Evolutionary conservation across 1,140 invertebrate species (phyloP).

Genomic region (Cryptotermes secundus): DNA sequence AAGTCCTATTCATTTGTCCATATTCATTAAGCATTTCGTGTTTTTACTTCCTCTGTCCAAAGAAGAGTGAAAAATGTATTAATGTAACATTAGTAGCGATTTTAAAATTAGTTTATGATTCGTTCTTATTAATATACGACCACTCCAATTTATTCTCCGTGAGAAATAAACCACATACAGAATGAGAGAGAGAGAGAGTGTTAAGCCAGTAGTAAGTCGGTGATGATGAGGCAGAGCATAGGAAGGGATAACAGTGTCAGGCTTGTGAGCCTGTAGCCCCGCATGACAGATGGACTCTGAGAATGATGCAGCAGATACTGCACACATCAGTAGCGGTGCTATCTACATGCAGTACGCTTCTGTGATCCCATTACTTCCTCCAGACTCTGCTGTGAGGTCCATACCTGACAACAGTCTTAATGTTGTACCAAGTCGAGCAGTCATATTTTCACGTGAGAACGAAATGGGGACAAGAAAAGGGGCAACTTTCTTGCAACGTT

Average conservation of each 20-base stretch:
- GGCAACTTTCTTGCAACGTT: too few species aligned
- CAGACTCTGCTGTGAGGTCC: background rate
- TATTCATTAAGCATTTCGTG: too few species aligned
- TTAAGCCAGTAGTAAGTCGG: slow-evolving; percentile 15
- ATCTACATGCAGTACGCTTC: background rate
- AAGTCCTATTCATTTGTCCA: too few species aligned
- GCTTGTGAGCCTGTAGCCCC: background rate
- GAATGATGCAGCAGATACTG: slow-evolving; percentile 15
- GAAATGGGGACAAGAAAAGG: too few species aligned
- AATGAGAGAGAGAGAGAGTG: background rate
- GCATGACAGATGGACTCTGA: slow-evolving; percentile 5
- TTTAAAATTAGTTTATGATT: too few species aligned
- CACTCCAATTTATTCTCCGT: background rate
- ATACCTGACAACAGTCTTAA: background rate
- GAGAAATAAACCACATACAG: background rate
- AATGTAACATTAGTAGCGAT: too few species aligned
- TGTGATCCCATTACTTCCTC: background rate
- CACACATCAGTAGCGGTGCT: background rate
- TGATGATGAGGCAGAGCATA: background rate
- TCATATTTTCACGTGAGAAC: too few species aligned
- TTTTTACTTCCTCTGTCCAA: too few species aligned
- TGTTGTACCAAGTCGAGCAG: too few species aligned
- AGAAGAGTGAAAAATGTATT: too few species aligned
- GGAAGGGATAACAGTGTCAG: background rate
- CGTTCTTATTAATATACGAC: background rate